These are phyloP conservation scores for Bellardia bayeri DNA, from an alignment of 2,888 invertebrate species.

Conservation along the genomic window DNA sequence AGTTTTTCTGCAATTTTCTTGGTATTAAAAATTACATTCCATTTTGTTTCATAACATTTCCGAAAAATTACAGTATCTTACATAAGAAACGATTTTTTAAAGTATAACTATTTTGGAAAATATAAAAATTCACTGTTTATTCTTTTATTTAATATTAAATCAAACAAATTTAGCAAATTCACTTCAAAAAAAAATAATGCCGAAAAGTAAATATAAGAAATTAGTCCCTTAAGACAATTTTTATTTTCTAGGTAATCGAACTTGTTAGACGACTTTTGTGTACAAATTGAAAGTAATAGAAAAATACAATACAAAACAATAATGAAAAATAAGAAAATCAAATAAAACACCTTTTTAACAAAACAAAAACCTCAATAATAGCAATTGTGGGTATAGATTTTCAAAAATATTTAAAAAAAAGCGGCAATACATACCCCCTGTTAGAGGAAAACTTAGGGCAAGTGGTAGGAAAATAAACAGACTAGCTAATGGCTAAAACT, in stretches of 20 bases:
- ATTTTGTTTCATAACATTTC: too few species aligned
- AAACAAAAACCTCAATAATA: slow-evolving; percentile 30
- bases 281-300: slow-evolving; percentile 29
- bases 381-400: slow-evolving; percentile 8
- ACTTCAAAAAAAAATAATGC: too few species aligned
- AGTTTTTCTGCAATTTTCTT: too few species aligned
- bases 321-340: background rate
- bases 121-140: too few species aligned
- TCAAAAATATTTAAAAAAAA: slow-evolving; percentile 13
- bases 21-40: too few species aligned
- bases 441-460: background rate
- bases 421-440: slow-evolving; percentile 1
- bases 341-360: background rate
- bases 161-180: background rate
- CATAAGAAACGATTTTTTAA: too few species aligned
- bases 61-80: too few species aligned
- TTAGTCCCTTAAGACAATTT: slow-evolving; percentile 64
- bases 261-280: slow-evolving; percentile 52
- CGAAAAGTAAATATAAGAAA: background rate
- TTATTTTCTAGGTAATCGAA: slow-evolving; percentile 64
- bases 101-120: too few species aligned
- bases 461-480: background rate
- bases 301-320: background rate
- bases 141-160: background rate
- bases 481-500: slow-evolving; percentile 43